phyloP scores from a whole-genome alignment of 2,888 invertebrate species.

The Orthosia cruda region DNA sequence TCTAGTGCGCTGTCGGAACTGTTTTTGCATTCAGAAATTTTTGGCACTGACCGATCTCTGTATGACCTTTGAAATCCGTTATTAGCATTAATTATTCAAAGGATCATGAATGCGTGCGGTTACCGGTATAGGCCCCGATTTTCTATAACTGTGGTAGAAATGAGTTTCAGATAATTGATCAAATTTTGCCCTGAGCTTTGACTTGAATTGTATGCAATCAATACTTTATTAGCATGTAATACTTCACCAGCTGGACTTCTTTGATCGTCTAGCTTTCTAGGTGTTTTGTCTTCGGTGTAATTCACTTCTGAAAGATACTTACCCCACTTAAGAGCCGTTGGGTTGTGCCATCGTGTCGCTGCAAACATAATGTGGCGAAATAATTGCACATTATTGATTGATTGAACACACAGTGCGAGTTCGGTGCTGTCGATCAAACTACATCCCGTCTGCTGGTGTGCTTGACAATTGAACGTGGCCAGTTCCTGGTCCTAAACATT shows the following conservation, averaged over 20 bases:
- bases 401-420: too few relatives aligned
- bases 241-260: too few relatives aligned
- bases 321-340: too few relatives aligned
- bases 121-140: slow-evolving; percentile 1
- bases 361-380: too few relatives aligned
- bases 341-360: too few relatives aligned
- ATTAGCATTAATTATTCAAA: slow-evolving; percentile 30
- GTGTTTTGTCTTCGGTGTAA: too few relatives aligned
- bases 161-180: neutral
- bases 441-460: too few relatives aligned
- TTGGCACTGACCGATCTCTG: slow-evolving; percentile 9
- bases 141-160: slow-evolving; percentile 1
- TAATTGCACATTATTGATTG: too few relatives aligned
- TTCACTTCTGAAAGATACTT: too few relatives aligned
- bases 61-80: slow-evolving; percentile 31
- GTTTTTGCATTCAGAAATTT: neutral
- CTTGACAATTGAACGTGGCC: too few relatives aligned
- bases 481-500: too few relatives aligned
- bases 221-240: neutral
- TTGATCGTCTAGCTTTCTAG: neutral
- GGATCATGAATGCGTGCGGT: slow-evolving; percentile 26
- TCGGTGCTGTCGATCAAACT: too few relatives aligned
- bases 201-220: neutral
- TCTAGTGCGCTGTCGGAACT: neutral
- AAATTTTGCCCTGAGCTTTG: neutral